These are phyloP conservation scores for Mythimna vitellina DNA, from an alignment of 2,888 invertebrate genomes.

Conservation along the genomic window DNA sequence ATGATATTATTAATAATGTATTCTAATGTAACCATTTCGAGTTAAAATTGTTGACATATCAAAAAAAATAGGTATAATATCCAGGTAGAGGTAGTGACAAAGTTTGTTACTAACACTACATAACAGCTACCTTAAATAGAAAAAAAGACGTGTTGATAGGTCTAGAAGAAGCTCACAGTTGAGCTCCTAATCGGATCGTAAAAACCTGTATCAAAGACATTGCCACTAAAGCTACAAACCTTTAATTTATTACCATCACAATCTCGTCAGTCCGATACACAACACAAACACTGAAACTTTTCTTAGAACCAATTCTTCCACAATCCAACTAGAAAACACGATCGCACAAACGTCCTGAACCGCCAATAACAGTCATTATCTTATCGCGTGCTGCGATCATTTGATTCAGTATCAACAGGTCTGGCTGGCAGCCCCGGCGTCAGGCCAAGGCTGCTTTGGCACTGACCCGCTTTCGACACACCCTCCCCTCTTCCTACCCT, in stretches of 20 bases:
- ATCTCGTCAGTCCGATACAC: not conserved
- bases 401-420: constrained; percentile 81
- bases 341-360: constrained; percentile 22
- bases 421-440: constrained; percentile 59
- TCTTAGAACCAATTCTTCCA: constrained; percentile 6
- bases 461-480: constrained; percentile 81
- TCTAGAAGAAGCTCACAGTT: not conserved
- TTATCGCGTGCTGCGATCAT: constrained; percentile 51
- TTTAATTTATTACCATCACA: constrained; percentile 21
- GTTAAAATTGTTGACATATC: not conserved
- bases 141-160: not conserved
- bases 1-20: not conserved
- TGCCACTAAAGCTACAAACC: not conserved
- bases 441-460: constrained; percentile 79
- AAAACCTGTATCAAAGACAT: not conserved
- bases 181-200: not conserved
- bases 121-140: not conserved
- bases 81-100: too few relatives aligned
- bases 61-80: not conserved
- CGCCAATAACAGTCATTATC: constrained; percentile 54
- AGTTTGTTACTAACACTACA: not conserved
- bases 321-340: constrained; percentile 31
- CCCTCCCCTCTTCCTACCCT: constrained; percentile 41
- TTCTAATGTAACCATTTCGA: too few relatives aligned
- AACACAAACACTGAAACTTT: constrained; percentile 27